phyloP scores from a whole-genome alignment of 1,140 invertebrate species.

The Dreissena rostriformis region DNA sequence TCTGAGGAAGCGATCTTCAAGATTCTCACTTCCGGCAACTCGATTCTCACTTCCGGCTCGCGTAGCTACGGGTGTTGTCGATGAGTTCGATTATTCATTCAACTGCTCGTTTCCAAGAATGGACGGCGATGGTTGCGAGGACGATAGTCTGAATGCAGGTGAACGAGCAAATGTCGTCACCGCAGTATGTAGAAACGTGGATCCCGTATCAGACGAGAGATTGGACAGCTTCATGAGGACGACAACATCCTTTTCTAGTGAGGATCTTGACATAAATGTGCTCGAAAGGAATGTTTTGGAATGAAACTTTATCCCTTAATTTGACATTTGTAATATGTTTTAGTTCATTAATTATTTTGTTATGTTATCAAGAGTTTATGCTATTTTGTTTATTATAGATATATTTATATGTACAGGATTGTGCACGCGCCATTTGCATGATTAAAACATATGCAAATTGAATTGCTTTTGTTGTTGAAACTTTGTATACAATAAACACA shows the following conservation, averaged over 20 bases:
- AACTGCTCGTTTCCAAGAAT: constrained; percentile 48
- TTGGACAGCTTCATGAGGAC: constrained; percentile 1
- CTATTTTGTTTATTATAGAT: too few relatives aligned
- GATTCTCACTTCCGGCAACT: constrained; percentile 13
- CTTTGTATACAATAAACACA: too few relatives aligned
- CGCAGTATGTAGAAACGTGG: not conserved
- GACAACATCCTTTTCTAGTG: not conserved
- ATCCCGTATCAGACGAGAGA: not conserved
- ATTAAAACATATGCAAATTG: too few relatives aligned
- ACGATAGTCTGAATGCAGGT: constrained; percentile 8
- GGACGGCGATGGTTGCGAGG: constrained; percentile 20
- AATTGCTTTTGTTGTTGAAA: too few relatives aligned
- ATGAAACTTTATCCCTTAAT: too few relatives aligned
- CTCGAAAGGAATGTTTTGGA: too few relatives aligned
- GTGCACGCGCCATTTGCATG: too few relatives aligned
- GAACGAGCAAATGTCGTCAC: not conserved
- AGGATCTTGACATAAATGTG: too few relatives aligned
- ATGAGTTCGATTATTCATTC: constrained; percentile 42
- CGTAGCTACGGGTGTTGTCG: constrained; percentile 13
- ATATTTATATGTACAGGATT: too few relatives aligned
- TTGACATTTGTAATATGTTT: too few relatives aligned
- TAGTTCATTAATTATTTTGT: too few relatives aligned
- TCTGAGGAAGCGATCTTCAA: not conserved
- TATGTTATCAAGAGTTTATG: too few relatives aligned
- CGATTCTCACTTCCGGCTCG: not conserved